Percentiles rank a stretch among this genome's conserved stretches.
Evolutionary conservation across 2,888 invertebrate species (phyloP).

Genomic region (Tinea pellionella): DNA sequence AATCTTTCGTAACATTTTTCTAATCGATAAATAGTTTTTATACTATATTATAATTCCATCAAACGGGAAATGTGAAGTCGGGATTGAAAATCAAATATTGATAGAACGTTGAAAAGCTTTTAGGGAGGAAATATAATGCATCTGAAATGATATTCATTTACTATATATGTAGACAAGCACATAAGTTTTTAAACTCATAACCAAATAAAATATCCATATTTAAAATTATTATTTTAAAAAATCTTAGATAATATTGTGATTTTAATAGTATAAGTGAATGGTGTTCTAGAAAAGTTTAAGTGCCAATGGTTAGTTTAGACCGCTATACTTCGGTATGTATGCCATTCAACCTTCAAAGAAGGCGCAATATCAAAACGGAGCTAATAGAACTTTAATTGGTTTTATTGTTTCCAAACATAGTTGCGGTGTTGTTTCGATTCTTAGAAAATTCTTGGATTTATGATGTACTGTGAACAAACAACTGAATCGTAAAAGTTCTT

Average conservation of each 20-base stretch:
- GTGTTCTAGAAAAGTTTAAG: too few relatives aligned
- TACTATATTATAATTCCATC: background rate
- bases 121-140: background rate
- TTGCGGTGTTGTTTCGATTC: background rate
- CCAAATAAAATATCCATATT: too few relatives aligned
- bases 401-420: background rate
- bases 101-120: background rate
- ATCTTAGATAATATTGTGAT: too few relatives aligned
- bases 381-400: constrained; percentile 2
- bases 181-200: too few relatives aligned
- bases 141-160: too few relatives aligned
- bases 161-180: too few relatives aligned
- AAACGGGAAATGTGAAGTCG: background rate
- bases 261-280: too few relatives aligned
- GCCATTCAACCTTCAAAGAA: background rate
- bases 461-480: background rate
- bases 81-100: constrained; percentile 6
- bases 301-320: background rate
- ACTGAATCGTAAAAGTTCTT: too few relatives aligned
- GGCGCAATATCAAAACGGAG: background rate
- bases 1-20: background rate
- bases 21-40: background rate
- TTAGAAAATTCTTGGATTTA: background rate
- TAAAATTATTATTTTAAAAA: too few relatives aligned
- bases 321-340: background rate